These are phyloP conservation scores for Centruroides sculpturatus DNA, from an alignment of 1,140 invertebrate genomes.

Conservation along the genomic window DNA sequence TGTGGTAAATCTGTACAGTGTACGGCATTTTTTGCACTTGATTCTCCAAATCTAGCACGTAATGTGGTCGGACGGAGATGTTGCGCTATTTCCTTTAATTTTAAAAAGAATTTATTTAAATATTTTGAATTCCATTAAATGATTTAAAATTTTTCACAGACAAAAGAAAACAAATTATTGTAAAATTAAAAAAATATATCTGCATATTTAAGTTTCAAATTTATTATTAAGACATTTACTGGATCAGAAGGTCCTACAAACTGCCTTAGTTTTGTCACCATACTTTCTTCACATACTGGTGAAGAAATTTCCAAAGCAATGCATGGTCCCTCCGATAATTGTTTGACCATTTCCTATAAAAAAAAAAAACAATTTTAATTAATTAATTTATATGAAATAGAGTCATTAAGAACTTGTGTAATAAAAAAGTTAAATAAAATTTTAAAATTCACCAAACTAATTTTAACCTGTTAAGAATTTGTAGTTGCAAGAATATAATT, in stretches of 20 bases:
- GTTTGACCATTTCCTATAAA: conserved; percentile 57
- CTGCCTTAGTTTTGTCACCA: conserved; percentile 55
- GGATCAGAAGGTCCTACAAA: conserved; percentile 76
- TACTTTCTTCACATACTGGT: conserved; percentile 39
- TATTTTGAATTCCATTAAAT: too few species aligned
- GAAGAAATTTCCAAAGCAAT: conserved; percentile 70
- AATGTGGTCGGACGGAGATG: conserved; percentile 66
- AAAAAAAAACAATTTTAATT: conserved; percentile 15
- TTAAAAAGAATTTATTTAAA: not conserved
- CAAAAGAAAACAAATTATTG: too few species aligned
- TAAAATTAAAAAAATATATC: too few species aligned
- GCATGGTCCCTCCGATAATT: conserved; percentile 64
- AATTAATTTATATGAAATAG: too few species aligned
- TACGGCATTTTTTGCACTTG: conserved; percentile 70
- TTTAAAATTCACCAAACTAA: too few species aligned
- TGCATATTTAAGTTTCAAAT: too few species aligned
- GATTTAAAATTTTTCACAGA: conserved; percentile 5
- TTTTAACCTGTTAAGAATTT: too few species aligned
- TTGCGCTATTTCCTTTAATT: conserved; percentile 59
- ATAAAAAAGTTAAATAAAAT: too few species aligned
- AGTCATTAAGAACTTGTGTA: too few species aligned
- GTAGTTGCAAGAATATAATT: too few species aligned
- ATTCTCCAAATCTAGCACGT: conserved; percentile 64
- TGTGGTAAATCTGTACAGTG: conserved; percentile 85
- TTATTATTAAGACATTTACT: conserved; percentile 34